Conservation (phyloP, 1,140 invertebrate species). For the Eumaeus atala region DNA sequence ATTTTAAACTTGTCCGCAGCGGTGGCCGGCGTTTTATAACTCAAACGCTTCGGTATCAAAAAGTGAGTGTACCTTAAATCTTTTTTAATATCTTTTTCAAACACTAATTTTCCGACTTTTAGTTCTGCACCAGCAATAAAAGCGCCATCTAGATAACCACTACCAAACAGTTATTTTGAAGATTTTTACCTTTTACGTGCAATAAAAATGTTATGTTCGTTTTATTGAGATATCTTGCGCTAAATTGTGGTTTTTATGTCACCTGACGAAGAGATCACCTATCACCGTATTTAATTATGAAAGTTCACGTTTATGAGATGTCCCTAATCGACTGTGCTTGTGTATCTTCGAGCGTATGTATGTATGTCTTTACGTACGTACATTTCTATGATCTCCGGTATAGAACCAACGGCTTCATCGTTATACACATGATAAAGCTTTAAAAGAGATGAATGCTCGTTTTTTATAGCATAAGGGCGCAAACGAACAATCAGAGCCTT, state of each 20-base stretch:
- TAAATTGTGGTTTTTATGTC: background rate
- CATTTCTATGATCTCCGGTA: no score
- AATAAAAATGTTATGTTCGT: background rate
- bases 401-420: no score
- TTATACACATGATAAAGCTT: no score
- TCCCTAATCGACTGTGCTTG: no score
- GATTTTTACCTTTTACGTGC: slow-evolving; percentile 6
- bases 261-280: no score
- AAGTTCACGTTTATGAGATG: no score
- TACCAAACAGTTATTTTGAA: background rate
- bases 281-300: no score
- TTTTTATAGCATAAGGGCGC: no score
- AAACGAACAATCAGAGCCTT: no score
- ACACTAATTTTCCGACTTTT: slow-evolving; percentile 4
- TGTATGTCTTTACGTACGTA: no score
- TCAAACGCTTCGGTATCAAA: background rate
- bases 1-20: background rate
- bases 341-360: no score
- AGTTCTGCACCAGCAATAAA: slow-evolving; percentile 3
- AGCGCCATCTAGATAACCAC: background rate
- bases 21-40: background rate
- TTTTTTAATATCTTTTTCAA: slow-evolving; percentile 6
- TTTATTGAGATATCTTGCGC: background rate
- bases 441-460: no score
- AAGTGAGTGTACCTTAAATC: slow-evolving; percentile 5